A percentile compares a stretch with the other conserved stretches of the same genome.
Conservation (phyloP, 64 coral and sea anemone genomes). For the Montipora sp. region DNA sequence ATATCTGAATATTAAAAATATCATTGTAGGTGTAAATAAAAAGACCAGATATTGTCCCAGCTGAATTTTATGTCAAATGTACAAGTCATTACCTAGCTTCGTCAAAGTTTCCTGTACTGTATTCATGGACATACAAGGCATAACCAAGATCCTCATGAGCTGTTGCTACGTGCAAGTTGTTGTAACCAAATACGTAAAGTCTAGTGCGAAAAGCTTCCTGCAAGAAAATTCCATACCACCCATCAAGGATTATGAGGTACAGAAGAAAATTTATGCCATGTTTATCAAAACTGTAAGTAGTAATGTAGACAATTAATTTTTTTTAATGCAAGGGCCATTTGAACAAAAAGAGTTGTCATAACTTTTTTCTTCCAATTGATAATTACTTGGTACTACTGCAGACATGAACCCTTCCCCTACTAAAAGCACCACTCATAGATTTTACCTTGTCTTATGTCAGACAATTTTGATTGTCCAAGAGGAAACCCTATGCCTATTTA, state of each 20-base stretch:
- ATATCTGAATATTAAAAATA: slow-evolving; percentile 27
- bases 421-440: too few species aligned
- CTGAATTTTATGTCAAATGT: not conserved
- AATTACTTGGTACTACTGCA: too few species aligned
- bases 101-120: slow-evolving; percentile 94
- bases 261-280: not conserved
- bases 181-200: slow-evolving; percentile 80
- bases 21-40: not conserved
- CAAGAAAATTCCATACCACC: not conserved
- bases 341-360: too few species aligned
- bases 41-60: not conserved
- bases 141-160: slow-evolving; percentile 93
- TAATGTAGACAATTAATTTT: too few species aligned
- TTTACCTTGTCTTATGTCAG: too few species aligned
- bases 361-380: too few species aligned
- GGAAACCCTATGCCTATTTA: too few species aligned
- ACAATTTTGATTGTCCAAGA: too few species aligned
- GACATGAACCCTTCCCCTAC: too few species aligned
- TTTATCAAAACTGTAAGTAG: too few species aligned
- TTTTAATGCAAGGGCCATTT: too few species aligned
- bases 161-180: slow-evolving; percentile 90
- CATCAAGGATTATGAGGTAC: not conserved
- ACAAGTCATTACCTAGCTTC: slow-evolving; percentile 73
- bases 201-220: slow-evolving; percentile 84
- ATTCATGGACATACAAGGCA: slow-evolving; percentile 91